phyloP scores from a whole-genome alignment of 2,797 vertebrate genomes.

The Tachyglossus aculeatus region DNA sequence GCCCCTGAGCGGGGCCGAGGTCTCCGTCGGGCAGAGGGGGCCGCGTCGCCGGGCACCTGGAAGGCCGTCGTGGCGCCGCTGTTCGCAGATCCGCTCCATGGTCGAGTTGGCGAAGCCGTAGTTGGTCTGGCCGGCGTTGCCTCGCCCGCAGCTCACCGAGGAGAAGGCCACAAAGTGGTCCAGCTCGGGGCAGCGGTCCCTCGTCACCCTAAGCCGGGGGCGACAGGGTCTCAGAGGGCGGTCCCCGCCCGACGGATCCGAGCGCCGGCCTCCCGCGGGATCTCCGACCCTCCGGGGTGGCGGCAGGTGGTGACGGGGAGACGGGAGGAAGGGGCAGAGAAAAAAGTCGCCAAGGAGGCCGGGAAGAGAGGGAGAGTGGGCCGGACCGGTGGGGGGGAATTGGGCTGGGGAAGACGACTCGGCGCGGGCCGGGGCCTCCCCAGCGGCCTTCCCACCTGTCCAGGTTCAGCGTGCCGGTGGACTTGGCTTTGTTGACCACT shows the following conservation, averaged over 20 bases:
- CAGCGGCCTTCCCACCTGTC: slow-evolving; percentile 85
- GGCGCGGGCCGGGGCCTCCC: neutral
- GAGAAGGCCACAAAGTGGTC: slow-evolving; percentile 94
- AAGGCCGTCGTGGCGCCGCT: slow-evolving; percentile 80
- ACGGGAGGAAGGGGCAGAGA: neutral
- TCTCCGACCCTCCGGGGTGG: neutral
- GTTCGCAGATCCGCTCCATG: slow-evolving; percentile 97
- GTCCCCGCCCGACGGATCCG: neutral
- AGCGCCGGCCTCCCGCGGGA: slow-evolving; percentile 67
- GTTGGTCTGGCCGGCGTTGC: slow-evolving; percentile 94
- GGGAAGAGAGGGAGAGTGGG: no score
- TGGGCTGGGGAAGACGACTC: no score
- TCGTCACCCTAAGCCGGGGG: slow-evolving; percentile 80
- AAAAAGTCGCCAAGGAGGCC: no score
- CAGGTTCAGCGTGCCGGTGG: slow-evolving; percentile 86
- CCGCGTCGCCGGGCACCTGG: slow-evolving; percentile 78
- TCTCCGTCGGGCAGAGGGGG: neutral
- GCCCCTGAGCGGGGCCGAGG: neutral
- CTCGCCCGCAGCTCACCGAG: slow-evolving; percentile 94
- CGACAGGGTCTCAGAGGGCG: neutral
- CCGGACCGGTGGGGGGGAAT: neutral
- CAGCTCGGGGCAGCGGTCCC: slow-evolving; percentile 86
- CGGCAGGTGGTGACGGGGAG: rapidly evolving
- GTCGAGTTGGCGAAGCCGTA: slow-evolving; percentile 96
- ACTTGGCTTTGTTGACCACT: slow-evolving; percentile 92